These are phyloP conservation scores for Motacilla tschutschensis DNA, from an alignment of 2,113 vertebrate species.

Conservation along the genomic window DNA sequence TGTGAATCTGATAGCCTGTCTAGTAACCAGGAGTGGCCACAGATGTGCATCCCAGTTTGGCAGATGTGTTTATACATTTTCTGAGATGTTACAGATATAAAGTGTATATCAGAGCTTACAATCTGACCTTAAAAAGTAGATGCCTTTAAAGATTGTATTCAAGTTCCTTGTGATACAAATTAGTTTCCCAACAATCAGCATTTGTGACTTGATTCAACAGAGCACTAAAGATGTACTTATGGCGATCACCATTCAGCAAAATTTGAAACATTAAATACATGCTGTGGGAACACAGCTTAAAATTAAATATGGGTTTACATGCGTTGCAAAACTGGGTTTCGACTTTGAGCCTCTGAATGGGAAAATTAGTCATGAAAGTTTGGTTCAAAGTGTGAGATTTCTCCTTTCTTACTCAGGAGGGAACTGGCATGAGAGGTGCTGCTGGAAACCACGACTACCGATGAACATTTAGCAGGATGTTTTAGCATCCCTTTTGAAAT, in stretches of 20 bases:
- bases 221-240: neutral
- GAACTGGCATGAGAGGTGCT: neutral
- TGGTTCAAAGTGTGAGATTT: neutral
- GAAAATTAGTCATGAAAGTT: neutral
- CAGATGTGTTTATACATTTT: neutral
- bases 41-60: neutral
- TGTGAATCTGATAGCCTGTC: neutral
- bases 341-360: neutral
- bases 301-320: neutral
- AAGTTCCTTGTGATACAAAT: neutral
- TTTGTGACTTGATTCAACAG: neutral
- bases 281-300: neutral
- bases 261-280: neutral
- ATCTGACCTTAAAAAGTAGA: slow-evolving; percentile 24
- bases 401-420: neutral
- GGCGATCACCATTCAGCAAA: neutral
- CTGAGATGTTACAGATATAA: neutral
- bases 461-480: neutral
- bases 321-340: neutral
- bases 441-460: neutral
- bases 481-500: neutral
- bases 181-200: slow-evolving; percentile 2
- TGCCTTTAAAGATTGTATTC: neutral
- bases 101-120: neutral
- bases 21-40: neutral